Base-by-base conservation (phyloP, 2,113 vertebrate genomes). In the Corvus hawaiiensis region DNA sequence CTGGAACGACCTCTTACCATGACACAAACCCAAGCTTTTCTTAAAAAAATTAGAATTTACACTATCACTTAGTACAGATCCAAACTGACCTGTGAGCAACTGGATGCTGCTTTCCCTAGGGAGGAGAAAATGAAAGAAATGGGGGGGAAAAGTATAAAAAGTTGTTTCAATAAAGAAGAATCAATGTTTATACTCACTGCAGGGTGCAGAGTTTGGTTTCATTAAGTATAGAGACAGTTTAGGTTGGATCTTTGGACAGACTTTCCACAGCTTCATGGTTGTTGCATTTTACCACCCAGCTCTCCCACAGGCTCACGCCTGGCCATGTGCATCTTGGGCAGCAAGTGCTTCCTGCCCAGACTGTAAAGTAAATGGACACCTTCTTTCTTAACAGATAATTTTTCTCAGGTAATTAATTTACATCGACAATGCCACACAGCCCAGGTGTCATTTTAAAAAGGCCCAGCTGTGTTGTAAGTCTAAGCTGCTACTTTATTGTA, bases 121-220 rank as follows among this genome's bases (percentile, higher is more conserved):
- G 19, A 79, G 13, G 4, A 59, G 10, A 67, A 84, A 89, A 51
- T n/a, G 1, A 63, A 75, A 63, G 39, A 49, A 89, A 46, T 2
- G 1, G 5, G 0, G 7, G 2, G 3, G 1, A 1, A 7, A 49
- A 4, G 11, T 32, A 14, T 37, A 11, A 61, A 54, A 88, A n/a
- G 5, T 24, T 58, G 16, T 58, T 88, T 73, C n/a, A 41, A 43
- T 54, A 58, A 86, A 73, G n/a, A 52, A 48, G 22, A 78, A 61
- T 63, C 33, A n/a, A 12, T 69, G 27, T 67, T 84, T 81, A 21
- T n/a, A 16, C 5, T 46, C 18, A 3, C 7, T 4, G 2, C 20
- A 59, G 44, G 6, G 8, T 55, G 10, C 56, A 72, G 44, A 15
- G 48, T 64, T 75, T 48, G 24, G 10, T 33, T 87, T 64, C 61